Evolutionary conservation across 2,113 vertebrate species (phyloP), one percentile per base, ranked within the genome.

Genomic region (Anhinga anhinga): DNA sequence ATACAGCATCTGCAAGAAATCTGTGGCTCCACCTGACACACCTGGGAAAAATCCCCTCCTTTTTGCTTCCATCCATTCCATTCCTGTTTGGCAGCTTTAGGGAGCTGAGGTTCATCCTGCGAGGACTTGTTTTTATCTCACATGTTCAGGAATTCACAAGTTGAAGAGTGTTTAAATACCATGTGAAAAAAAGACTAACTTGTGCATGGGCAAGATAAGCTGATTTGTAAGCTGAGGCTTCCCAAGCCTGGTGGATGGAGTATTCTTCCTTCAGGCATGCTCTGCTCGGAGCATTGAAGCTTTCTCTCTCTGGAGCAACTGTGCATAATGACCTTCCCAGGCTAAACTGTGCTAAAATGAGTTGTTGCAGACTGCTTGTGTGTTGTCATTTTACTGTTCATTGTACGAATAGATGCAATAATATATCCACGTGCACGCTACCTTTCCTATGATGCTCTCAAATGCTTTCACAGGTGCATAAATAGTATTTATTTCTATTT

Each of bases 141-240:
- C 72, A 44, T n/a, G 82, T 56, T 88, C 95, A 97, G 95, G 80
- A 93, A 92, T 62, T 62, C 42, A 59, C 76, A 86, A 77, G 72
- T n/a, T 78, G 78, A 58, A 59, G 70, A 63, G 52, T n/a, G 50
- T 86, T 92, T 84, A 81, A 95, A 88, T 21, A 14, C 52, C 14
- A 1, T 30, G 69, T 67, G 53, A 45, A 11, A 32, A 73, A 80
- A 93, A 76, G 36, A 62, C 50, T 44, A 21, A 86, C 55, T 88
- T 92, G 82, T 96, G 95, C 82, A 44, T 23, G n/a, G 90, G 63
- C 72, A 65, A 95, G 92, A 96, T 93, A 96, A 96, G 95, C 86
- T 86, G 88, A 71, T 90, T 58, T 81, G 86, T 73, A 78, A 92
- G 71, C 88, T 93, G 93, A 83, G 66, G 52, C 74, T 92, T 86